Base-by-base conservation (phyloP, 2,113 vertebrate species). In the Vidua chalybeata region DNA sequence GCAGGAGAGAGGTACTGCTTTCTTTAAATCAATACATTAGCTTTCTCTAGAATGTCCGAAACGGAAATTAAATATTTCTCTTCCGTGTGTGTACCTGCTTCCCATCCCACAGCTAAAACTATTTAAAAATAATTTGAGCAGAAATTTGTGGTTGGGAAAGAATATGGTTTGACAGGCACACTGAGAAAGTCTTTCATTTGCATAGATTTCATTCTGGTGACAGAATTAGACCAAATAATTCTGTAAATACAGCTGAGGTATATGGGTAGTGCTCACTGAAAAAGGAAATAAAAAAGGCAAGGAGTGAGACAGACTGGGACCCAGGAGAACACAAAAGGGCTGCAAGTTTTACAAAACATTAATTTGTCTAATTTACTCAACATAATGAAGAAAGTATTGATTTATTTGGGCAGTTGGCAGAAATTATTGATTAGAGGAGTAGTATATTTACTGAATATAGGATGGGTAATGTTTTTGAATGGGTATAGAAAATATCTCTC, bases 321-420 rank as follows among this genome's bases (percentile, higher is more conserved):
- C 87, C 96, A 97, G 96, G 91, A 75, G 79, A 95, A 89, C 23
- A 24, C 89, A 96, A 97, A 96, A 97, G 74, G 78, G 81, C 93
- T 96, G 92, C 93, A 96, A 97, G 83, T 97, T 98, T 95, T 95
- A 91, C 90, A 98, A 97, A 98, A 98, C 90, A 97, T 64, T 97
- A 78, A 97, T 98, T 98, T 98, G 91, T 95, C 96, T 97, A 96
- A 98, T 98, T 97, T 97, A 88, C 86, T 74, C 96, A 93, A 96
- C 87, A 89, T 86, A 96, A 95, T 90, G 97, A 97, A 96, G 89
- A 89, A 96, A 97, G n/a, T 48, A 96, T 85, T 13, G n/a, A 79
- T 95, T 97, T 93, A 96, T 97, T 97, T 96, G 79, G 90, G 61
- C 67, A 93, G 61, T 66, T 90, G 93, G 72, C 73, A 96, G 82